phyloP scores from a whole-genome alignment of 2,797 vertebrate species.

The Discoglossus pictus region DNA sequence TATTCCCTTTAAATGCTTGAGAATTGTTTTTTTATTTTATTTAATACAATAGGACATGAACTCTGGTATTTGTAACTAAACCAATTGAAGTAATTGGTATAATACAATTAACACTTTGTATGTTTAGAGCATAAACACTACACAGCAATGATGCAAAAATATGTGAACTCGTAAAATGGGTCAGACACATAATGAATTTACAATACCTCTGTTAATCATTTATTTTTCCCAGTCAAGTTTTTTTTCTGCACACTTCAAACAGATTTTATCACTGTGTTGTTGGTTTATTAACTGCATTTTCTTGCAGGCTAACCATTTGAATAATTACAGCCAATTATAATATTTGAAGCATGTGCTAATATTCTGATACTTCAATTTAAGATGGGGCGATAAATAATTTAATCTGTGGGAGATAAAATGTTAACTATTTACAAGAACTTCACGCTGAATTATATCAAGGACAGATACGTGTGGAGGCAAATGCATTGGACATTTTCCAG shows the following conservation, averaged over 20 bases:
- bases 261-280: constrained; percentile 34
- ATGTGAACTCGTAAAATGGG: too few species aligned
- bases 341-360: constrained; percentile 36
- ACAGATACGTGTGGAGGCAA: too few species aligned
- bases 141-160: too few species aligned
- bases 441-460: not conserved
- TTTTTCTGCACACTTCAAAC: constrained; percentile 33
- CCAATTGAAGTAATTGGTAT: too few species aligned
- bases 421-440: not conserved
- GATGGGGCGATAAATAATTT: constrained; percentile 31
- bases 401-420: constrained; percentile 25
- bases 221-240: constrained; percentile 1
- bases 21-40: too few species aligned
- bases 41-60: too few species aligned
- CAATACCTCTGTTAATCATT: constrained; percentile 11
- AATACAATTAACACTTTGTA: too few species aligned
- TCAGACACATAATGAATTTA: too few species aligned
- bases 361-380: constrained; percentile 16
- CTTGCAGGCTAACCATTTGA: constrained; percentile 37
- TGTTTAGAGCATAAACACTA: too few species aligned
- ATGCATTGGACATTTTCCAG: too few species aligned
- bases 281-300: constrained; percentile 22
- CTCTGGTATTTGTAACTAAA: too few species aligned
- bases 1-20: too few species aligned
- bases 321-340: constrained; percentile 45